phyloP scores from a whole-genome alignment of 2,888 invertebrate genomes.

The Leptarthrus brevirostris region DNA sequence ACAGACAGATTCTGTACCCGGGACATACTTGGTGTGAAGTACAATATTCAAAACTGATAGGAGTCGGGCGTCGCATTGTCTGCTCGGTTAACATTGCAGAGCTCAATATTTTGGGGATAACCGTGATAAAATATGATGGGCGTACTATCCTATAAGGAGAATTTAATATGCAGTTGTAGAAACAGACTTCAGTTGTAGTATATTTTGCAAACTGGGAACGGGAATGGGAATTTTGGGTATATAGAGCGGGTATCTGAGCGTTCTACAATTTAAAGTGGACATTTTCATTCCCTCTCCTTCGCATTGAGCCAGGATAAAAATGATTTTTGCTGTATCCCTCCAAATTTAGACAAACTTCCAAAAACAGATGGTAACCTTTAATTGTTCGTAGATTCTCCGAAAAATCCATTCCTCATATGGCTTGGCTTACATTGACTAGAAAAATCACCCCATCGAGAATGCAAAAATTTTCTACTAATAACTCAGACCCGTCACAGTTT shows the following conservation, averaged over 20 bases:
- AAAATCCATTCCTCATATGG: conserved; percentile 38
- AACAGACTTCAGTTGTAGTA: too few relatives aligned
- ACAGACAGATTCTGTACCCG: conserved; percentile 6
- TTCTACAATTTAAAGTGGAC: too few relatives aligned
- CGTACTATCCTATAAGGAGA: not conserved
- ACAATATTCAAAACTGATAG: conserved; percentile 43
- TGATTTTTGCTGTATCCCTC: too few relatives aligned
- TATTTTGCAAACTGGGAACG: too few relatives aligned
- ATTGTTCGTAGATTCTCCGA: conserved; percentile 14
- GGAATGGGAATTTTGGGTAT: too few relatives aligned
- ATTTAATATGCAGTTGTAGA: too few relatives aligned
- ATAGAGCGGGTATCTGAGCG: too few relatives aligned
- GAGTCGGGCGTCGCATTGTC: conserved; percentile 35
- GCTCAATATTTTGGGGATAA: conserved; percentile 22
- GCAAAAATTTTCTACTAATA: conserved; percentile 38
- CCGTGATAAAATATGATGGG: conserved; percentile 35
- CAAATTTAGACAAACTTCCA: conserved; percentile 3
- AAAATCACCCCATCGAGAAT: conserved; percentile 28
- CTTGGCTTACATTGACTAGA: conserved; percentile 18
- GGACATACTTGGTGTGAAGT: conserved; percentile 16
- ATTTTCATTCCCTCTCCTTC: too few relatives aligned
- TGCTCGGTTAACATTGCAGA: conserved; percentile 24
- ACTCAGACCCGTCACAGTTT: conserved; percentile 39
- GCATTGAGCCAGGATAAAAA: too few relatives aligned
- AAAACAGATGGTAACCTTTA: conserved; percentile 36